Evolutionary conservation across 1,140 invertebrate genomes (phyloP), one percentile per base, ranked within the genome.

Genomic region (Conus betulinus): DNA sequence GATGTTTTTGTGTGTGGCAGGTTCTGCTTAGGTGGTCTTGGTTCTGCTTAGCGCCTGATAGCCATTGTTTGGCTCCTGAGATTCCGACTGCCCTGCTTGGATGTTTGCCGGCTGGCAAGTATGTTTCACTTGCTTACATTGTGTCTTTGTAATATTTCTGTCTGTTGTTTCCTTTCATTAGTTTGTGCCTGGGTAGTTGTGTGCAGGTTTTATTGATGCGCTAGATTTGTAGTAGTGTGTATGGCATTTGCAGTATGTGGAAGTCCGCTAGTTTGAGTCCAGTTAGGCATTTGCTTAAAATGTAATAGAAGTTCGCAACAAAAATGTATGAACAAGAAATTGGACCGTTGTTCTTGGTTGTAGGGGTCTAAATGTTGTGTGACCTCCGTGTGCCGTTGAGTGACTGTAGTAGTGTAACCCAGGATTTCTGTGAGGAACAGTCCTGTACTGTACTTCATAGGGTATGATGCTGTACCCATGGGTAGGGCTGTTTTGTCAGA

Each of bases 31-130:
- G n/a, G n/a, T n/a, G n/a, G n/a, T n/a, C n/a, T n/a, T n/a, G n/a
- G n/a, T n/a, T 92, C 2, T 71, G 89, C n/a, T 71, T 94, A 63
- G 87, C 91, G n/a, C 10, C 74, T 87, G 51, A 81, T 91, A 15
- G 93, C 93, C 0, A 55, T 94, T 13, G 17, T 57, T 15, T 93
- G 91, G 91, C 82, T 94, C 25, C 90, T 94, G 17, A 25, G n/a
- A n/a, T 91, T 2, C 91, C 90, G n/a, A 94, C 93, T 89, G 92
- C 93, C 57, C 89, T 94, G 60, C 92, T 94, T 90, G 93, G 93
- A 63, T 93, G 92, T 84, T 76, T 94, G 20, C 91, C 90, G 76
- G 88, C 91, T 83, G 91, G 91, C 85, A 87, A 87, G 93, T 94
- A 91, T 91, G 90, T 92, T 20, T 17, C 60, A 5, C 1, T 5